Conservation (phyloP, 1,140 invertebrate genomes). For the Drosophila parvula region DNA sequence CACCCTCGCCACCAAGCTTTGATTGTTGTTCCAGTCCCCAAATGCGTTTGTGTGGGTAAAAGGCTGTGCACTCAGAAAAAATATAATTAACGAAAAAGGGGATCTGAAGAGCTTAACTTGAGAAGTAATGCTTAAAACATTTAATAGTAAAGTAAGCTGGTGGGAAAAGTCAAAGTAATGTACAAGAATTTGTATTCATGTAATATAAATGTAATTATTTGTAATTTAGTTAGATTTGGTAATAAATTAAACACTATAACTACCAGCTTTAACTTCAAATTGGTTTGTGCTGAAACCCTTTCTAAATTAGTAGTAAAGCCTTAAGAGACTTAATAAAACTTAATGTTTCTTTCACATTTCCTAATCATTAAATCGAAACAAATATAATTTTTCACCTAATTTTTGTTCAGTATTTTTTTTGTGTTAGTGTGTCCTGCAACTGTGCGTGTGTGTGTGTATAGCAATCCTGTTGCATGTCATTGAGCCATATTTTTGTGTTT, state of each 20-base stretch:
- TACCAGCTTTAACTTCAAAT: no score
- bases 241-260: background rate
- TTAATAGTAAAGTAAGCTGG: background rate
- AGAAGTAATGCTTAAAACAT: background rate
- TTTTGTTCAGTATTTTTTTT: background rate
- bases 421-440: background rate
- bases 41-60: constrained; percentile 2
- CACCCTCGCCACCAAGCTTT: constrained; percentile 46
- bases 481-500: constrained; percentile 77
- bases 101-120: background rate
- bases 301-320: no score
- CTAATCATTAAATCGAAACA: background rate
- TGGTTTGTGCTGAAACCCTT: no score
- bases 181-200: background rate
- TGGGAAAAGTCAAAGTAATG: background rate
- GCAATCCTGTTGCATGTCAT: constrained; percentile 79
- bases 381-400: background rate
- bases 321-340: no score
- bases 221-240: background rate
- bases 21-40: constrained; percentile 34
- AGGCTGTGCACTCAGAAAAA: constrained; percentile 1
- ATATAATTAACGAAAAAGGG: background rate
- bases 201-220: background rate
- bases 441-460: constrained; percentile 34
- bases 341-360: background rate